Evolutionary conservation across 35 echinoderm and acorn worm genomes (phyloP).

Genomic region (Ptychodera flava): DNA sequence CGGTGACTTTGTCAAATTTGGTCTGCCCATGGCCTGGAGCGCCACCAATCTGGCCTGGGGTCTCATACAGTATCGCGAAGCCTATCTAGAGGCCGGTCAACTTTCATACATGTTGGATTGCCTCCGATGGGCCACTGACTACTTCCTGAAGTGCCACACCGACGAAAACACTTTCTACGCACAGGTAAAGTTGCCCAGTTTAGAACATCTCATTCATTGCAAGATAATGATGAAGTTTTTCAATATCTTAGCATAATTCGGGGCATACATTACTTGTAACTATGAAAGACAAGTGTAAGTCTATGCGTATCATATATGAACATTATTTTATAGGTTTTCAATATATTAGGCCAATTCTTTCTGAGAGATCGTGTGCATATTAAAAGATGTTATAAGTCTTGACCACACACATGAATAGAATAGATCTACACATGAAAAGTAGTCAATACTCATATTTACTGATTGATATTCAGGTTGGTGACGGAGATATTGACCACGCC

Average conservation of each 20-base stretch:
- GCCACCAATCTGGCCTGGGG: not conserved
- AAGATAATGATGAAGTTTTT: not conserved
- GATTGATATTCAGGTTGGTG: conserved; percentile 66
- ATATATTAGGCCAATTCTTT: too few relatives aligned
- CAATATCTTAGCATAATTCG: too few relatives aligned
- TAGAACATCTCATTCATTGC: not conserved
- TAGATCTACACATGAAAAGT: too few relatives aligned
- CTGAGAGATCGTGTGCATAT: too few relatives aligned
- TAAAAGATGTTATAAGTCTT: too few relatives aligned
- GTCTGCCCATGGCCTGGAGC: not conserved
- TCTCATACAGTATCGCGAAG: not conserved
- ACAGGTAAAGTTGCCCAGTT: not conserved
- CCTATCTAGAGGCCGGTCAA: not conserved
- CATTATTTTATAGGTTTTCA: too few relatives aligned
- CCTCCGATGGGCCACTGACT: not conserved
- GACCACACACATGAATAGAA: too few relatives aligned
- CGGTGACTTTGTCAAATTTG: not conserved
- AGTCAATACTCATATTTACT: too few relatives aligned
- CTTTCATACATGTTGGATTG: not conserved
- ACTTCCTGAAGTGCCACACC: not conserved
- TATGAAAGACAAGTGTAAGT: too few relatives aligned
- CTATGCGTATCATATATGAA: too few relatives aligned
- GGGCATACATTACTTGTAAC: too few relatives aligned
- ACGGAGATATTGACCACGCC: conserved; percentile 46
- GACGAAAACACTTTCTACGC: not conserved